These are phyloP conservation scores for Chionis minor DNA, from an alignment of 2,113 vertebrate species.

Conservation along the genomic window DNA sequence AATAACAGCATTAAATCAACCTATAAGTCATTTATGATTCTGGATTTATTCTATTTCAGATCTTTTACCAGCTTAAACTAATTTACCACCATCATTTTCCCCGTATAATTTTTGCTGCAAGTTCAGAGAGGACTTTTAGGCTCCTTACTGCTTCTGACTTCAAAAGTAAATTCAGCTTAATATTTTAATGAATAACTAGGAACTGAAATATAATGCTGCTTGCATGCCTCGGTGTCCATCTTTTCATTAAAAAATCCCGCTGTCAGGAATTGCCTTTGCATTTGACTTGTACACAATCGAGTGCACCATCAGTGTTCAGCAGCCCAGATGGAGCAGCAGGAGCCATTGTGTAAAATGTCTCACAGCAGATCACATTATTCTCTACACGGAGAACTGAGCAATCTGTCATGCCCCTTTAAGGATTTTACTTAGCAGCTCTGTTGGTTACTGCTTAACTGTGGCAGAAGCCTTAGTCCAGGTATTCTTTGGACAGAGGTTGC, in stretches of 20 bases:
- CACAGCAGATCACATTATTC: conserved; percentile 1
- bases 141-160: not conserved
- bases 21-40: not conserved
- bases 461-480: not conserved
- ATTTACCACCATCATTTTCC: not conserved
- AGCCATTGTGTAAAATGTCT: not conserved
- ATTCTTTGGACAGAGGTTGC: not conserved
- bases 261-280: not conserved
- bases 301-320: not conserved
- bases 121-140: not conserved
- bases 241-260: not conserved
- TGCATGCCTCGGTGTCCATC: not conserved
- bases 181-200: not conserved
- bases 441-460: not conserved
- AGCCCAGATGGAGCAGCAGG: conserved; percentile 13
- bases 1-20: not conserved
- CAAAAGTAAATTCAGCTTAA: not conserved
- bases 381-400: not conserved
- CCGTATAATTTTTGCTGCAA: not conserved
- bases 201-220: not conserved
- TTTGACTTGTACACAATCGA: not conserved
- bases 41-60: not conserved
- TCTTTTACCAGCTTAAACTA: not conserved
- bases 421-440: conserved; percentile 19
- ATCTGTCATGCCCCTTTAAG: conserved; percentile 23